Evolutionary conservation across 2,888 invertebrate species (phyloP), one percentile per base, ranked within the genome.

Genomic region (Timandra comae): DNA sequence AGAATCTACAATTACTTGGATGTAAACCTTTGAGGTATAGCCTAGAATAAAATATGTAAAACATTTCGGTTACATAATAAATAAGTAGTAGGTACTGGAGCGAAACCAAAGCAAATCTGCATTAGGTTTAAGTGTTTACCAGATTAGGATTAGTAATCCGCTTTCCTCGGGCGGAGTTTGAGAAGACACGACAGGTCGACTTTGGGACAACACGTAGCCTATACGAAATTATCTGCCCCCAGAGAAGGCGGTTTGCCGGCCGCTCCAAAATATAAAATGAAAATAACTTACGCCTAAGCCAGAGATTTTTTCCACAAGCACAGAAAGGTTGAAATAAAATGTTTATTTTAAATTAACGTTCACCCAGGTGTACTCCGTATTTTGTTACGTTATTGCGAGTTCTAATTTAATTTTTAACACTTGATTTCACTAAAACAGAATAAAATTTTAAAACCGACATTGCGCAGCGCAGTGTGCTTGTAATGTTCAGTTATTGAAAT

Each of bases 251-350:
- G 69, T 66, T 50, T 63, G 57, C 66, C 61, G 62, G 56, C 65
- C 63, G 56, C 46, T 64, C 64, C 66, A 68, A 76, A 76, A 78
- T 70, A 73, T 73, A 76, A 78, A 78, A 77, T 63, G 71, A 74
- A 73, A 76, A 78, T 73, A 79, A 72, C 63, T 73, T 71, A 69
- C 67, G 64, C 65, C 68, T 50, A 56, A 51, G 57, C 58, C 59
- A 38, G 55, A 53, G 51, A 56, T 65, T 64, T 64, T 70, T 69
- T 64, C 61, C 63, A 64, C 67, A 65, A 65, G 67, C 64, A 58
- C 60, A 56, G 54, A 61, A 66, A 56, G 60, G 54, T 56, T 56
- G 52, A 57, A 69, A 68, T 66, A 71, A 65, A 72, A 68, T 59
- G 59, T 66, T 66, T 66, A 61, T 65, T 65, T 63, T 57, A 63